Evolutionary conservation across 2,888 invertebrate species (phyloP).

Genomic region (Busseola fusca): DNA sequence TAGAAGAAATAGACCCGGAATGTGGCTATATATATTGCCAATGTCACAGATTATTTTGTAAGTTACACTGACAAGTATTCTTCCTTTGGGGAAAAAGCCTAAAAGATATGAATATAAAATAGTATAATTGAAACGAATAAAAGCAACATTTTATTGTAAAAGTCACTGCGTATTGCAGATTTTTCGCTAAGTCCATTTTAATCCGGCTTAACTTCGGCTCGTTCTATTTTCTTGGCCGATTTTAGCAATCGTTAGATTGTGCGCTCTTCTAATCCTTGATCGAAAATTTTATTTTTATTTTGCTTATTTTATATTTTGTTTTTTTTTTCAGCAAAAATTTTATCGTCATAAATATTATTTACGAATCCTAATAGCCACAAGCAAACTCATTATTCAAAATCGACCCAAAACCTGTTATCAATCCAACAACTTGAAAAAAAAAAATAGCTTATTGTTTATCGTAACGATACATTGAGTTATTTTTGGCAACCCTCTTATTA

Average conservation of each 20-base stretch:
- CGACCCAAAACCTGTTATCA: conserved; percentile 45
- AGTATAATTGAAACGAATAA: conserved; percentile 4
- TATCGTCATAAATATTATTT: conserved; percentile 12
- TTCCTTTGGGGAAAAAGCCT: background rate
- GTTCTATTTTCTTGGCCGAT: conserved; percentile 28
- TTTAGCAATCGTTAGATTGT: conserved; percentile 17
- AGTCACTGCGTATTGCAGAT: conserved; percentile 21
- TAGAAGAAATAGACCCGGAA: conserved; percentile 37
- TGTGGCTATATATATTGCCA: conserved; percentile 25
- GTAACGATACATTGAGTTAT: conserved; percentile 34
- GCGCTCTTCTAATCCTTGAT: conserved; percentile 2
- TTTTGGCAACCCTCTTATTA: conserved; percentile 34
- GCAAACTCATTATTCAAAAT: conserved; percentile 46
- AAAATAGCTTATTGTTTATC: conserved; percentile 47
- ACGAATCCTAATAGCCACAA: conserved; percentile 18
- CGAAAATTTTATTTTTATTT: background rate
- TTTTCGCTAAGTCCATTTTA: conserved; percentile 22
- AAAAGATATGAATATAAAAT: background rate
- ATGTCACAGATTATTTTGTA: conserved; percentile 29
- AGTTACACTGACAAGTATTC: conserved; percentile 9
- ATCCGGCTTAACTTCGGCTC: conserved; percentile 23
- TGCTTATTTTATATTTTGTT: background rate
- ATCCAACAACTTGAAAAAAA: conserved; percentile 49
- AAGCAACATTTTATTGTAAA: background rate
- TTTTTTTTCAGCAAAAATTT: conserved; percentile 11